phyloP scores from a whole-genome alignment of 2,113 vertebrate species.

The Prionailurus viverrinus region DNA sequence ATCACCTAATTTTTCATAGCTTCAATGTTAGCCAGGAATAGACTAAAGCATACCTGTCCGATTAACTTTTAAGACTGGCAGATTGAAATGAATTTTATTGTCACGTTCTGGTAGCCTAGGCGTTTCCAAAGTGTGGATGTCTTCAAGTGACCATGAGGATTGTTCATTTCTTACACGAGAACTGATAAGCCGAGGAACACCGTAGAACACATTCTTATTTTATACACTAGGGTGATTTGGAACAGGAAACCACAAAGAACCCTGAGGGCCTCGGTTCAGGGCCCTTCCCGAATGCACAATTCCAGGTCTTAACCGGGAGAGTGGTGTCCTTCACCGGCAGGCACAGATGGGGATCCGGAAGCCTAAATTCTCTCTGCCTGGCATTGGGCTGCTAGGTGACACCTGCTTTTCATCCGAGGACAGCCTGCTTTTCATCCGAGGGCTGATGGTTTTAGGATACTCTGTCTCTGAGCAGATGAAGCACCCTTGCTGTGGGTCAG shows the following conservation, averaged over 20 bases:
- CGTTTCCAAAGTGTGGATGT: conserved; percentile 64
- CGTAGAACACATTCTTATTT: conserved; percentile 35
- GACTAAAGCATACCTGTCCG: neutral
- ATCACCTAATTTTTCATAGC: neutral
- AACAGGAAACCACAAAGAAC: conserved; percentile 27
- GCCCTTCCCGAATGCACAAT: neutral
- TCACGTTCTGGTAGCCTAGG: conserved; percentile 58
- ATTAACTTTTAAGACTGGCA: conserved; percentile 53
- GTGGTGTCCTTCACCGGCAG: fast-evolving
- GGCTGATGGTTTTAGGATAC: neutral
- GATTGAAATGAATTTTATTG: conserved; percentile 30
- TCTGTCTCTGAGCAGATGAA: neutral
- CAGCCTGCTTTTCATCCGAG: neutral
- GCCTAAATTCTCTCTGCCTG: neutral
- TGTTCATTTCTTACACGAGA: conserved; percentile 63
- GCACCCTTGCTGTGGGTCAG: neutral
- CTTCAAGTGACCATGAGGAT: conserved; percentile 62
- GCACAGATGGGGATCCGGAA: neutral
- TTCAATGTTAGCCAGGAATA: neutral
- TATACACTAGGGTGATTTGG: neutral
- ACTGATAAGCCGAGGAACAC: conserved; percentile 29
- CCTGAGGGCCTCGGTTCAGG: neutral
- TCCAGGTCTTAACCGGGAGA: neutral
- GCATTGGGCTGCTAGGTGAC: neutral
- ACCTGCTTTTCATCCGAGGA: neutral